Conservation (phyloP, 2,113 vertebrate species). For the Physeter macrocephalus region DNA sequence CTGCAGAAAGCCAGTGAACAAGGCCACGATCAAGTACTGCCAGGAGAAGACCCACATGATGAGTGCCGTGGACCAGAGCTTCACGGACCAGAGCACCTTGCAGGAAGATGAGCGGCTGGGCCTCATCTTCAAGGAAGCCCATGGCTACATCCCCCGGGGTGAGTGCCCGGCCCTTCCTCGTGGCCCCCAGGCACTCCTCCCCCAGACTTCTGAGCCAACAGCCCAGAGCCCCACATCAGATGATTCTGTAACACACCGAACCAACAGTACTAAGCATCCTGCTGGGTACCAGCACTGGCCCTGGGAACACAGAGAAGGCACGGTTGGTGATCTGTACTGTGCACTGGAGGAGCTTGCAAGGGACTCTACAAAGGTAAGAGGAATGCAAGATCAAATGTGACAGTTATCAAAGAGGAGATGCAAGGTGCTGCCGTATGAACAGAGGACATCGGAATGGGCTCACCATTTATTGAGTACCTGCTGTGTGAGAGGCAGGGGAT, state of each 20-base stretch:
- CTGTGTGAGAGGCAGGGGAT: not conserved
- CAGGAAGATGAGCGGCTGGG: conserved; percentile 95
- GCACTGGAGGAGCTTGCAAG: too few relatives aligned
- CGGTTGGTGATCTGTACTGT: not conserved
- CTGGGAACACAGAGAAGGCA: not conserved
- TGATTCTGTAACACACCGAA: not conserved
- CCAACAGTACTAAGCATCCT: not conserved
- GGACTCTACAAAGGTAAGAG: not conserved
- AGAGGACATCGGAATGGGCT: not conserved
- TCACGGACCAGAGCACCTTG: conserved; percentile 95
- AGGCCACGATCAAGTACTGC: conserved; percentile 91
- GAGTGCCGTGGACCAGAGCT: conserved; percentile 92
- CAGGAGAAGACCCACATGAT: conserved; percentile 95
- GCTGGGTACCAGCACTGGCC: not conserved
- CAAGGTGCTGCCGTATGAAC: not conserved
- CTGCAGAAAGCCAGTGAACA: conserved; percentile 91
- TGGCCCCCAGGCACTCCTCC: not conserved
- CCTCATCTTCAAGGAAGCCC: conserved; percentile 94
- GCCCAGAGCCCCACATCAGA: not conserved
- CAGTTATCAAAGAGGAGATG: not conserved
- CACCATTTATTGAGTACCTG: rapidly evolving
- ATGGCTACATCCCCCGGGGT: conserved; percentile 90
- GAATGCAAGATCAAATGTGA: rapidly evolving
- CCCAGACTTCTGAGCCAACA: not conserved
- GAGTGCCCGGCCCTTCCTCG: conserved; percentile 38